phyloP scores from a whole-genome alignment of 2,888 invertebrate genomes.

The Dynastes tityus region DNA sequence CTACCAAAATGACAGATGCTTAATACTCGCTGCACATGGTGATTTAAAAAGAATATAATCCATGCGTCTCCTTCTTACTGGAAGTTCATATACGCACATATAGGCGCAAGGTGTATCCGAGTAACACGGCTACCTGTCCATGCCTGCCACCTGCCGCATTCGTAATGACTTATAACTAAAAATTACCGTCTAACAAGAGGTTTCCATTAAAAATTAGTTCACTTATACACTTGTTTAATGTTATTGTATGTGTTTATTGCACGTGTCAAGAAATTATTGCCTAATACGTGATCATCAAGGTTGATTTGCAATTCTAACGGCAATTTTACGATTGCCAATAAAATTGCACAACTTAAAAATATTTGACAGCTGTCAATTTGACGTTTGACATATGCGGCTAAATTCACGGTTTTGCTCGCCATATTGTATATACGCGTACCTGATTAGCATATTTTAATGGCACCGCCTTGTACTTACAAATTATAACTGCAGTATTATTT shows the following conservation, averaged over 20 bases:
- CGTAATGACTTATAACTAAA: slow-evolving; percentile 62
- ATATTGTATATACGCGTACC: too few relatives aligned
- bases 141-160: slow-evolving; percentile 62
- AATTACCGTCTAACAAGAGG: slow-evolving; percentile 63
- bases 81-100: slow-evolving; percentile 49
- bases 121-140: slow-evolving; percentile 61
- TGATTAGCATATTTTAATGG: too few relatives aligned
- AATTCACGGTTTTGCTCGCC: too few relatives aligned
- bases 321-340: too few relatives aligned
- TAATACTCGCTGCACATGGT: slow-evolving; percentile 54
- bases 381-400: too few relatives aligned
- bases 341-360: too few relatives aligned
- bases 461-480: too few relatives aligned
- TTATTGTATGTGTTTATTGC: slow-evolving; percentile 1
- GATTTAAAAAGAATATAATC: slow-evolving; percentile 59
- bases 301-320: too few relatives aligned
- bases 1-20: slow-evolving; percentile 55
- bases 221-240: slow-evolving; percentile 47
- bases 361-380: too few relatives aligned
- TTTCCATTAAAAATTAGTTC: slow-evolving; percentile 58
- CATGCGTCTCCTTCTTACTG: slow-evolving; percentile 58
- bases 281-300: too few relatives aligned
- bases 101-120: slow-evolving; percentile 63
- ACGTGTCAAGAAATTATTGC: too few relatives aligned
- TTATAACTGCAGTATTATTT: too few relatives aligned